These are phyloP conservation scores for Lateolabrax maculatus DNA, from an alignment of 2,797 vertebrate genomes.

Conservation along the genomic window DNA sequence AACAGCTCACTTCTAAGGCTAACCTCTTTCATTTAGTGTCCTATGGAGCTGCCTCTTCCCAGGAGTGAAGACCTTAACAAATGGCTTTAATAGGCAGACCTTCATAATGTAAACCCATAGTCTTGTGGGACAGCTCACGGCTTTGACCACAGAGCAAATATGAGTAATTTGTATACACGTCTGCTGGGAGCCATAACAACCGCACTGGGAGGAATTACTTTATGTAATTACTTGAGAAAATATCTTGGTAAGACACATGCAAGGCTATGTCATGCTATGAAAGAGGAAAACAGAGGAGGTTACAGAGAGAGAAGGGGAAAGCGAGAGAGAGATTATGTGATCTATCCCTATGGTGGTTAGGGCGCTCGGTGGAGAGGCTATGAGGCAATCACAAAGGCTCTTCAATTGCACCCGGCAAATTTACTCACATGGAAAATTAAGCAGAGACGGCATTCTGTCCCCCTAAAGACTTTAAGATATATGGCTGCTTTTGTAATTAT, in stretches of 20 bases:
- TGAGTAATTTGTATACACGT: conserved; percentile 88
- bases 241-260: conserved; percentile 77
- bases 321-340: conserved; percentile 66
- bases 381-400: conserved; percentile 81
- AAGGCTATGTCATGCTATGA: conserved; percentile 72
- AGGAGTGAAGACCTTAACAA: conserved; percentile 86
- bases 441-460: conserved; percentile 77
- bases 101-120: conserved; percentile 83
- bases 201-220: conserved; percentile 85
- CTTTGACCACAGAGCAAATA: conserved; percentile 86
- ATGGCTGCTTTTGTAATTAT: conserved; percentile 85
- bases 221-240: conserved; percentile 87
- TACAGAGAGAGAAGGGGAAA: conserved; percentile 39
- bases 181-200: conserved; percentile 85
- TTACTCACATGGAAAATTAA: conserved; percentile 85
- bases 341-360: conserved; percentile 73
- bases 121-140: conserved; percentile 81
- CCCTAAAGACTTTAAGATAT: conserved; percentile 85
- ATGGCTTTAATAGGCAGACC: conserved; percentile 88
- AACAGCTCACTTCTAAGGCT: conserved; percentile 77
- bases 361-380: conserved; percentile 70
- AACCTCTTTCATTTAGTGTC: conserved; percentile 79
- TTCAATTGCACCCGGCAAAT: conserved; percentile 79
- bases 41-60: conserved; percentile 74
- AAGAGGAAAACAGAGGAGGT: conserved; percentile 56